These are phyloP conservation scores for Peromyscus nudipes DNA, from an alignment of 2,797 vertebrate species.

Conservation along the genomic window DNA sequence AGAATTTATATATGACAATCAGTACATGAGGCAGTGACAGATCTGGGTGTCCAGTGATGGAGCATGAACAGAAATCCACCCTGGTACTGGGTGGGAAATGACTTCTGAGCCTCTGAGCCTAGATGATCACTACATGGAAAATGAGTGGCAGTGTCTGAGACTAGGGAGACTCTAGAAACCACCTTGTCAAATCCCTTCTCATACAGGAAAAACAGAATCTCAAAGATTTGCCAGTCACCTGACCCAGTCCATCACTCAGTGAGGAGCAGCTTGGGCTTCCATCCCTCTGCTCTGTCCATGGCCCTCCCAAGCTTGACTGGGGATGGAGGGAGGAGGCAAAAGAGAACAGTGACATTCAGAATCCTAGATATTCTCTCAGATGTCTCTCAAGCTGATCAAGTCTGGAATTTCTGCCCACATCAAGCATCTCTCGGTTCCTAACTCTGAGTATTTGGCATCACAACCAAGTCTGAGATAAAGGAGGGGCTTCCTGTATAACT, in stretches of 20 bases:
- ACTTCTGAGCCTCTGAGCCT: neutral
- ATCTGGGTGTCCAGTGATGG: neutral
- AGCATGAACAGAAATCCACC: neutral
- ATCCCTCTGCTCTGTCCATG: neutral
- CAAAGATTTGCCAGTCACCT: neutral
- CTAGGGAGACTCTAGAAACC: neutral
- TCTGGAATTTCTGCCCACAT: neutral
- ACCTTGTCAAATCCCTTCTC: neutral
- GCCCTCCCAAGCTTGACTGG: neutral
- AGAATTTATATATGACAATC: neutral
- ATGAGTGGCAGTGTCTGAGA: neutral
- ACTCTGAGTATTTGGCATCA: neutral
- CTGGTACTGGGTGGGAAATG: neutral
- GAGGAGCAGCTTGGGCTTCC: neutral
- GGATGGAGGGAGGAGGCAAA: neutral
- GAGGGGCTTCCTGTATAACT: neutral
- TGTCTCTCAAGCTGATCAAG: neutral
- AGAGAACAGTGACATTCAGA: neutral
- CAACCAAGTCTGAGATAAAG: neutral
- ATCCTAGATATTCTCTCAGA: neutral
- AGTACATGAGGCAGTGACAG: neutral
- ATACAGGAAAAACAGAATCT: conserved; percentile 17
- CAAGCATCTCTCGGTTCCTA: neutral
- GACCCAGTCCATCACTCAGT: neutral
- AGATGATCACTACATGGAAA: neutral